Percentiles rank a stretch among this genome's conserved stretches.
These are phyloP conservation scores for Chymomyza costata DNA, from an alignment of 1,140 invertebrate species.

Conservation along the genomic window DNA sequence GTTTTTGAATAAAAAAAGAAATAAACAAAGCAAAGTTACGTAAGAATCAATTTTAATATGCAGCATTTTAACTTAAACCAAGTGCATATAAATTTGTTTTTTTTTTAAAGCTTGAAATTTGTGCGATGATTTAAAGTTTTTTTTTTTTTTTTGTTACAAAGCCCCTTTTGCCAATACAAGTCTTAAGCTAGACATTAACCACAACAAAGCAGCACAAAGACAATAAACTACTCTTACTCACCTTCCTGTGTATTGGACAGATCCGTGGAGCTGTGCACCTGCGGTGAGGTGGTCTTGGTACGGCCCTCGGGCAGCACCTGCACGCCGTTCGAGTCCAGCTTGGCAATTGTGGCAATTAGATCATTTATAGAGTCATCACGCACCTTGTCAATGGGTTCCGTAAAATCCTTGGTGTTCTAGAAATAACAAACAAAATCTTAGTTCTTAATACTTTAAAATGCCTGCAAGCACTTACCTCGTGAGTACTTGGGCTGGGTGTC, in stretches of 20 bases:
- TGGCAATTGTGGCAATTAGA: conserved; percentile 88
- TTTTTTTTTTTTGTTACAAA: too few relatives aligned
- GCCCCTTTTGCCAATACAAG: too few relatives aligned
- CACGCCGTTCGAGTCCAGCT: conserved; percentile 88
- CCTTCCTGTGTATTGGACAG: conserved; percentile 75
- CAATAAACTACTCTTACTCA: conserved; percentile 29
- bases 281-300: conserved; percentile 77
- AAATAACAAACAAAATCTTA: background rate
- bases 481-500: conserved; percentile 84
- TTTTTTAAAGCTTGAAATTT: background rate
- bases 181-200: too few relatives aligned
- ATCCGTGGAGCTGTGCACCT: conserved; percentile 80
- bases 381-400: conserved; percentile 82
- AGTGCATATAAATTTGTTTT: background rate
- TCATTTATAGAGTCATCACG: conserved; percentile 89
- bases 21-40: conserved; percentile 74
- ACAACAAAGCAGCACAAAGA: conserved; percentile 11
- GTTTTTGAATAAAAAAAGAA: conserved; percentile 63
- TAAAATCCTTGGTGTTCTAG: conserved; percentile 75
- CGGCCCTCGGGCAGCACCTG: conserved; percentile 80
- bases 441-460: background rate
- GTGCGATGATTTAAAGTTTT: too few relatives aligned
- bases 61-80: conserved; percentile 16
- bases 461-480: conserved; percentile 62
- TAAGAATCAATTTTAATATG: conserved; percentile 49